Percentiles rank a stretch among this genome's conserved stretches.
These are phyloP conservation scores for Dasyornis broadbenti DNA, from an alignment of 2,113 vertebrate genomes.

Conservation along the genomic window DNA sequence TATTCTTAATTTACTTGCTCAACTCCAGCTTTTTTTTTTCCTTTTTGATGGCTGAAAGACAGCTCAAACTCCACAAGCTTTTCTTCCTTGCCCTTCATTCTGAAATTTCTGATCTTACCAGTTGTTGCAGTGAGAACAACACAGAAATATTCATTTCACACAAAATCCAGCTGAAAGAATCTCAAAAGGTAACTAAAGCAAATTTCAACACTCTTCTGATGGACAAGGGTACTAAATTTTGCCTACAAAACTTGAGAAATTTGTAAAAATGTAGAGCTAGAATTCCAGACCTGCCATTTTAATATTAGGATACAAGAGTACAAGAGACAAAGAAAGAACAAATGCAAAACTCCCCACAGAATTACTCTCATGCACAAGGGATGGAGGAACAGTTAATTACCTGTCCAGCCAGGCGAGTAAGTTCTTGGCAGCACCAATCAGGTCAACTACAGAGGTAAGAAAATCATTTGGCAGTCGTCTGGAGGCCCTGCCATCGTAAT, in stretches of 20 bases:
- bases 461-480: constrained; percentile 86
- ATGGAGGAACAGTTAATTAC: constrained; percentile 58
- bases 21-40: neutral
- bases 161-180: neutral
- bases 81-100: neutral
- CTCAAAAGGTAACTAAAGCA: neutral
- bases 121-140: neutral
- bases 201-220: neutral
- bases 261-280: neutral
- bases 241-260: neutral
- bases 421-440: constrained; percentile 90
- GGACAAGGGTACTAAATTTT: neutral
- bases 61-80: neutral
- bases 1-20: neutral
- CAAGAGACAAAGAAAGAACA: neutral
- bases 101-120: neutral
- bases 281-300: neutral
- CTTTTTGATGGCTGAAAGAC: neutral
- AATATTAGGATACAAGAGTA: neutral
- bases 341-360: neutral
- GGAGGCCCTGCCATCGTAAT: constrained; percentile 84
- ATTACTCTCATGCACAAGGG: neutral
- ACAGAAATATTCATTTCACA: neutral
- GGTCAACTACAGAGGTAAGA: constrained; percentile 87
- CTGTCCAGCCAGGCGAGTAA: constrained; percentile 92